Base-by-base conservation (phyloP, 2,113 vertebrate genomes). In the Neolamprologus caudopunctatus region DNA sequence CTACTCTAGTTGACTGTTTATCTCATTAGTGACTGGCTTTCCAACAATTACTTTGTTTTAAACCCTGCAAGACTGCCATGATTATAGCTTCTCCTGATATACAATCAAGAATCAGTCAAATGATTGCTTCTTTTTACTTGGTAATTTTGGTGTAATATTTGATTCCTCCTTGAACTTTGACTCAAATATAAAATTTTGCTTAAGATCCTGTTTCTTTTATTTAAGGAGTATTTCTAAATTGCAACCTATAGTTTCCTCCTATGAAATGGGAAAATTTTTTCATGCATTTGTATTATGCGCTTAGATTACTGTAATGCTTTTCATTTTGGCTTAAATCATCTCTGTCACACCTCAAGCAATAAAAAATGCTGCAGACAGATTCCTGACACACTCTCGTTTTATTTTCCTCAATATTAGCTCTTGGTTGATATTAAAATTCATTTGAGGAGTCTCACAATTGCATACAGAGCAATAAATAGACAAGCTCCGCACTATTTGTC, bases 181-280 rank as follows among this genome's bases (percentile, higher is more conserved):
- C 19, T 37, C 19, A 66, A 12, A 37, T 66, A 37, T 66, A 66
- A 66, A 37, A 66, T 66, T n/a, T 37, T 37, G 16, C 28, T 63
- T 63, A 33, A 33, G 9, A 63, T 63, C 9, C 61, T n/a, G 8
- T 66, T 66, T 66, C 33, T 66, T 66, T 66, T n/a, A 37, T n/a
- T 37, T 37, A 66, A 66, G 10, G 33, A 37, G 19, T 31, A 66
- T 37, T 37, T 66, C 61, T 66, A 37, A 37, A 37, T 37, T 66
- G 31, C 17, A n/a, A 66, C 28, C 17, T 63, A n/a, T n/a, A 63
- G 31, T 19, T 63, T 63, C 4, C 2, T 63, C 31, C 17, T 63
- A 19, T 63, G 0, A 63, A 63, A 33, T 63, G 58, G 58, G 16
- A 2, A 33, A 1, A 2, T 0, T 0, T 1, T 31, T 35, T 35